phyloP scores from a whole-genome alignment of 1,140 invertebrate species.

The Leptinotarsa undecemlineata region DNA sequence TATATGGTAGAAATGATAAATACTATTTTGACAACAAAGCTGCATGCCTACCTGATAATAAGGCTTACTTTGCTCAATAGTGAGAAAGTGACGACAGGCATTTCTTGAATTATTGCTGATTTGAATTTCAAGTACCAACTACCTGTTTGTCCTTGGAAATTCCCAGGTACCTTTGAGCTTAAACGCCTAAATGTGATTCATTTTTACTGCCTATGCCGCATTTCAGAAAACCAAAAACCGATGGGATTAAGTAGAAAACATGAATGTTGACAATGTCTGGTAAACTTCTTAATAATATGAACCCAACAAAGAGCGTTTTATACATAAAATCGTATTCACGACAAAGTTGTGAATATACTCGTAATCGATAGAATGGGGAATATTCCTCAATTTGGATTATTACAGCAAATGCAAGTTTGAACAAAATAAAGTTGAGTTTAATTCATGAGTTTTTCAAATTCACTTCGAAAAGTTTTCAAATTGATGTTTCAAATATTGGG shows the following conservation, averaged over 20 bases:
- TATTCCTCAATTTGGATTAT: no score
- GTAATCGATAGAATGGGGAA: no score
- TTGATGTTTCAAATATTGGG: no score
- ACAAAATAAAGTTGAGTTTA: no score
- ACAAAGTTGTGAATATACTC: no score
- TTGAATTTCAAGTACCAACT: neutral
- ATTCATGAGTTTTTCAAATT: no score
- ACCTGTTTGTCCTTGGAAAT: neutral
- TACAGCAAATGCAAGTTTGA: no score
- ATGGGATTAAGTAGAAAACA: neutral
- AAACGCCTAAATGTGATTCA: neutral
- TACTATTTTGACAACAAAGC: slow-evolving; percentile 1
- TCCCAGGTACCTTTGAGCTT: neutral
- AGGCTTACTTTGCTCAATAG: neutral
- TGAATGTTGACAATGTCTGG: no score
- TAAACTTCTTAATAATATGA: no score
- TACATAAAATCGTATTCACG: no score
- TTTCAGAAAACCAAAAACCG: neutral
- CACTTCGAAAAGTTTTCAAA: no score
- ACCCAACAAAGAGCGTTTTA: no score
- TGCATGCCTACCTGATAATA: neutral
- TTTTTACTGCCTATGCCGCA: neutral
- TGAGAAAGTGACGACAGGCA: neutral
- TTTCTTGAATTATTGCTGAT: neutral
- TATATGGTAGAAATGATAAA: neutral